Conservation (phyloP, 2,113 vertebrate species). For the Microcebus jonahi region DNA sequence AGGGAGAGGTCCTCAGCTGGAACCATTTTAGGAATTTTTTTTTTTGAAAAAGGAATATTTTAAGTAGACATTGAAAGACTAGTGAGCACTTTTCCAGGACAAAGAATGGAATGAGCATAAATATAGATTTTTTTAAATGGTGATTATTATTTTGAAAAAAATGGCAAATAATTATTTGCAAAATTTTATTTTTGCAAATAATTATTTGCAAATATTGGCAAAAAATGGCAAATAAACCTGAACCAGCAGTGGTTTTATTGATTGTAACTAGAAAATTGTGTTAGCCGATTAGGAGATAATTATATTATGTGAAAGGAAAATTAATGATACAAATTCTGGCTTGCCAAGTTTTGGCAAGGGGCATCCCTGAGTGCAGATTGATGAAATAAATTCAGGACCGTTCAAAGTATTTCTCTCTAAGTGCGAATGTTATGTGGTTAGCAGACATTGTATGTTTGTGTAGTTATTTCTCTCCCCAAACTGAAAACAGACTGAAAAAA, state of each 20-base stretch:
- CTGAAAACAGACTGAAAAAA: not conserved
- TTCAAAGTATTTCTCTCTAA: not conserved
- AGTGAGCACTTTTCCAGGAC: not conserved
- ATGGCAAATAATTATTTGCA: not conserved
- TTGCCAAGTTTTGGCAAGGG: not conserved
- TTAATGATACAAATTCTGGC: not conserved
- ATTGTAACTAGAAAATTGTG: slow-evolving; percentile 3
- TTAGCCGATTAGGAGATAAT: not conserved
- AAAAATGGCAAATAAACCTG: not conserved
- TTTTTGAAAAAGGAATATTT: not conserved
- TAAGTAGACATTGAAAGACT: not conserved
- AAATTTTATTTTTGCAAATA: not conserved
- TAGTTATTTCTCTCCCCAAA: not conserved
- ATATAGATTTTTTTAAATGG: not conserved
- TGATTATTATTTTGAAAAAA: not conserved
- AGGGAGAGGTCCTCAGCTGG: not conserved
- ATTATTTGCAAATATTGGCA: not conserved
- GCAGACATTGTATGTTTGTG: not conserved
- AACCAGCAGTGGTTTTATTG: not conserved
- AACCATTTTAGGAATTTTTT: not conserved
- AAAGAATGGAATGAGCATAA: not conserved
- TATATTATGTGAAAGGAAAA: not conserved
- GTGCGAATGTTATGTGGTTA: not conserved
- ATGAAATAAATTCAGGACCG: not conserved
- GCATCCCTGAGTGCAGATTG: not conserved